Base-by-base conservation (phyloP, 2,797 vertebrate genomes). In the Neosilurus mollespiculum region DNA sequence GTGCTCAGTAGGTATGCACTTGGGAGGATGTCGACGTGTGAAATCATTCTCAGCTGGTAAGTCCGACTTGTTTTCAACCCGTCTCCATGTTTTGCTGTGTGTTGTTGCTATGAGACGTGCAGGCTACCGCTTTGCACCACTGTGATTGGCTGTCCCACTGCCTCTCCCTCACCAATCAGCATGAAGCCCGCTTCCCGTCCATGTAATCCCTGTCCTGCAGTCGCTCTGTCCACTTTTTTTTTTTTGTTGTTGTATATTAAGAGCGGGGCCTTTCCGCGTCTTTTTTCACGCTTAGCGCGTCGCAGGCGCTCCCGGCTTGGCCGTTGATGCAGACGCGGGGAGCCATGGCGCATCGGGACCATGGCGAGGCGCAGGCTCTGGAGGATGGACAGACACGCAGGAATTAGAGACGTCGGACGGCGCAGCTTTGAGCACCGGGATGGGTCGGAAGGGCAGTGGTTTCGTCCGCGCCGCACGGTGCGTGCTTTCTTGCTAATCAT, bases 281-380 rank as follows among this genome's bases (percentile, higher is more conserved):
- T 77, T 30, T 43, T 76, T 78, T 37, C 26, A 34, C 83, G 83
- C 26, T 53, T 34, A 30, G 8, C 34, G 62, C n/a, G 10, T 79
- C 67, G 78, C 78, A 80, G 70, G 53, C 49, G 49, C 64, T 67
- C 49, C 78, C 49, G 78, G 78, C 54, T 69, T 80, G 80, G 81
- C 64, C 70, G 84, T 51, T 80, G 3, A 69, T 58, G 64, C 64
- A 67, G 78, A 69, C 78, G 64, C 77, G 80, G 82, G 83, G 56
- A 79, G 83, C 75, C 86, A 90, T 90, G 90, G 90, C 90, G 88
- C 84, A 86, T 51, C 80, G 73, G 80, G 85, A 56, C 56, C 85
- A 64, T 79, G 80, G 12, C 65, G 83, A 67, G 83, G 70, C 56
- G 62, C 79, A 62, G 80, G 49, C 81, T 37, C 24, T 61, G 49